Evolutionary conservation across 2,888 invertebrate genomes (phyloP).

Genomic region (Drepanosiphum platanoidis): DNA sequence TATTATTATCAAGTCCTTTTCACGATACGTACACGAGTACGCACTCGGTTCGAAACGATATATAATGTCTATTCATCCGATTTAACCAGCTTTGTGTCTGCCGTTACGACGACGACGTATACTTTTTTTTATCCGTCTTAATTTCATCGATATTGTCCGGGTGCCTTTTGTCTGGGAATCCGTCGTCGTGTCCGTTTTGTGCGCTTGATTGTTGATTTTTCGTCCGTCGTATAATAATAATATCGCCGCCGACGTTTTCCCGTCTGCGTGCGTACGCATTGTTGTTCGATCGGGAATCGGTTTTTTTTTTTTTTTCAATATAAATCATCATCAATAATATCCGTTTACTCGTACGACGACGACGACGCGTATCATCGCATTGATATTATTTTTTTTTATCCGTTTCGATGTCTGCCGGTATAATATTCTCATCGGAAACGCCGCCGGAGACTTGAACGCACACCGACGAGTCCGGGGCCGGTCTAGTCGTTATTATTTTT

Average conservation of each 20-base stretch:
- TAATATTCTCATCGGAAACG: neutral
- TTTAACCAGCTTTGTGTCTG: slow-evolving; percentile 56
- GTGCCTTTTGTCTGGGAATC: slow-evolving; percentile 38
- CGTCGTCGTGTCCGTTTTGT: slow-evolving; percentile 51
- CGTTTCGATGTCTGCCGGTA: neutral
- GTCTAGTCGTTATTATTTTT: slow-evolving; percentile 44
- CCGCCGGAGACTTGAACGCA: slow-evolving; percentile 36
- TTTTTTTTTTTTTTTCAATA: slow-evolving; percentile 5
- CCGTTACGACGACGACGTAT: slow-evolving; percentile 9
- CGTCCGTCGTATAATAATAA: neutral
- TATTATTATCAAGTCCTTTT: neutral
- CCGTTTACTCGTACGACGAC: slow-evolving; percentile 26
- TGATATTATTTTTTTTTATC: neutral
- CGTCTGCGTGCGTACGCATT: slow-evolving; percentile 10
- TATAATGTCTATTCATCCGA: slow-evolving; percentile 57
- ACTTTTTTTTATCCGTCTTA: slow-evolving; percentile 43
- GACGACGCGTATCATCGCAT: neutral
- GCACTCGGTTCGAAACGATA: slow-evolving; percentile 27
- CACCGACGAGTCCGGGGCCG: slow-evolving; percentile 30
- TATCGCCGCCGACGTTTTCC: slow-evolving; percentile 8
- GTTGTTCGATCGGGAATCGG: slow-evolving; percentile 31
- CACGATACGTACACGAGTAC: neutral
- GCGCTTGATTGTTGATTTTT: slow-evolving; percentile 53
- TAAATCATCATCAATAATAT: slow-evolving; percentile 44
- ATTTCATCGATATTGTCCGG: slow-evolving; percentile 60